Conservation (phyloP, 2,888 invertebrate genomes). For the Netelia virgata region DNA sequence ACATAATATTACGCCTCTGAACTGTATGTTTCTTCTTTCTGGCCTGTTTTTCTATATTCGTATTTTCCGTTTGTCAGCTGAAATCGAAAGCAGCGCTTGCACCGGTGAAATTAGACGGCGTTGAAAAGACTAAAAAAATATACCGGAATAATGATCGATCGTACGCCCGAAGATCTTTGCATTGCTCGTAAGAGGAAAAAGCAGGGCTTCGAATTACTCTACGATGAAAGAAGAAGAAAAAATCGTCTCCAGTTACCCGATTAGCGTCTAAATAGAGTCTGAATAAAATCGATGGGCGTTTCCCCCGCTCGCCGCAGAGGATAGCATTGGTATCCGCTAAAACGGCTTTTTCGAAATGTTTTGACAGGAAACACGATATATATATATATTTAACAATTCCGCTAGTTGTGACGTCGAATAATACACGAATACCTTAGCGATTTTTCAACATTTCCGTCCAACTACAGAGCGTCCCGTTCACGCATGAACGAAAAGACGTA, state of each 20-base stretch:
- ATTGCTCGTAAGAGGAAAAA: constrained; percentile 32
- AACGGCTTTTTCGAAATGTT: constrained; percentile 77
- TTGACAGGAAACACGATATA: constrained; percentile 80
- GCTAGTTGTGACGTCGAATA: not conserved
- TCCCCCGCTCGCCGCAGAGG: constrained; percentile 40
- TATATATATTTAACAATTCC: constrained; percentile 56
- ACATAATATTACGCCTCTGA: not conserved
- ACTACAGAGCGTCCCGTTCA: constrained; percentile 1
- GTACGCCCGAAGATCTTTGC: constrained; percentile 9
- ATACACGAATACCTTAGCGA: constrained; percentile 8
- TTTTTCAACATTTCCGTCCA: constrained; percentile 27
- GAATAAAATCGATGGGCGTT: constrained; percentile 66
- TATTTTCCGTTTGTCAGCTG: constrained; percentile 15
- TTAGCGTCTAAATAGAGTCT: constrained; percentile 78
- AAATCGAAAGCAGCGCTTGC: constrained; percentile 21
- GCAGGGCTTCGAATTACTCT: constrained; percentile 68
- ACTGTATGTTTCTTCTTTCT: constrained; percentile 70
- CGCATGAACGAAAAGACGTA: constrained; percentile 19
- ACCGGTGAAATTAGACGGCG: not conserved
- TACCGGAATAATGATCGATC: constrained; percentile 27
- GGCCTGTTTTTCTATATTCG: constrained; percentile 1
- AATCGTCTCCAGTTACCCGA: constrained; percentile 82
- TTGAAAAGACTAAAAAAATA: not conserved
- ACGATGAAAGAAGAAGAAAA: constrained; percentile 8
- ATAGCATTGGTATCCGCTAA: constrained; percentile 41